phyloP scores from a whole-genome alignment of 2,113 vertebrate species.

The Pachycephala philippinensis region DNA sequence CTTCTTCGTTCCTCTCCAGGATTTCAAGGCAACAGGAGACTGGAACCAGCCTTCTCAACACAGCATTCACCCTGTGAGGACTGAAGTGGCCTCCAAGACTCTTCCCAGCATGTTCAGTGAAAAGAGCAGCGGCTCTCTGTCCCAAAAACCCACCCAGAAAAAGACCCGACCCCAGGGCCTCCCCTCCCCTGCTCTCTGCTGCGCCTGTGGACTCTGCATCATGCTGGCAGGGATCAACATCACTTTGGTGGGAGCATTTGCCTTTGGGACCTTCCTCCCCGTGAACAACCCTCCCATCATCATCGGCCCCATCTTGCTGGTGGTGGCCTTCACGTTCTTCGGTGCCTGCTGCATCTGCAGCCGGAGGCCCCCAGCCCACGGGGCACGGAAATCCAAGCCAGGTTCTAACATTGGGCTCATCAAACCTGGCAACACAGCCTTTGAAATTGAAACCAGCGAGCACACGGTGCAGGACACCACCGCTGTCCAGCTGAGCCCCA shows the following conservation, averaged over 20 bases:
- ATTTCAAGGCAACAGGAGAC: neutral
- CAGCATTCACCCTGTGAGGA: neutral
- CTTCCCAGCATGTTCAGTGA: constrained; percentile 68
- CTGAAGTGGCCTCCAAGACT: neutral
- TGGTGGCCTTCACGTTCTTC: constrained; percentile 86
- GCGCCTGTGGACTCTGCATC: constrained; percentile 91
- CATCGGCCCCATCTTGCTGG: constrained; percentile 85
- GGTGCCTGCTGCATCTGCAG: constrained; percentile 86
- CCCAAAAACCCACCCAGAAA: constrained; percentile 69
- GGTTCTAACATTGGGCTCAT: constrained; percentile 76
- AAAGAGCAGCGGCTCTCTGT: constrained; percentile 67
- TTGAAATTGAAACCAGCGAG: constrained; percentile 94
- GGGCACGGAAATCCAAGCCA: constrained; percentile 58
- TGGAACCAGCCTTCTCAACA: neutral
- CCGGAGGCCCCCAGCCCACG: constrained; percentile 69
- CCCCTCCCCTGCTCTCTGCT: constrained; percentile 90
- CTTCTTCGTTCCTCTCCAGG: constrained; percentile 6
- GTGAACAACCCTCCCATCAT: constrained; percentile 86
- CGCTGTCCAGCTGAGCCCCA: constrained; percentile 89
- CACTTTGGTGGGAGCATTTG: constrained; percentile 91
- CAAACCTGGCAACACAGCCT: constrained; percentile 78
- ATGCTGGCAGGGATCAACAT: constrained; percentile 96
- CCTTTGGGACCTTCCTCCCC: constrained; percentile 83
- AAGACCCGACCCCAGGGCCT: constrained; percentile 74
- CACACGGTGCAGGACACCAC: constrained; percentile 94